These are phyloP conservation scores for Cettia cetti DNA, from an alignment of 2,113 vertebrate species.

Conservation along the genomic window DNA sequence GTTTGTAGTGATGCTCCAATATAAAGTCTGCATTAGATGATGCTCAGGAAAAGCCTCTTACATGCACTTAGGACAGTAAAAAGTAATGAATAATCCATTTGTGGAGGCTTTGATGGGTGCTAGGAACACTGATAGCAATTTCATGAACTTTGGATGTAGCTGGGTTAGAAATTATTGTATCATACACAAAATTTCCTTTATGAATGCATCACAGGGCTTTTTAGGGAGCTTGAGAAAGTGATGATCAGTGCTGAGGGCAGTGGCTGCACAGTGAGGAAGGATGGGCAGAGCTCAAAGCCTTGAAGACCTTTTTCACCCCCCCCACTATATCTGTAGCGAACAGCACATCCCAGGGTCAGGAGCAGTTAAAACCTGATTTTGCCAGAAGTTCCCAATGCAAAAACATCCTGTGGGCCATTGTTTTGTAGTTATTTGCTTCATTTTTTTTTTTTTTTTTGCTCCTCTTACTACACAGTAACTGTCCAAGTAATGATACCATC, in stretches of 20 bases:
- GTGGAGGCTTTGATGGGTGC: not conserved
- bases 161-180: not conserved
- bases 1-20: not conserved
- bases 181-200: not conserved
- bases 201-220: not conserved
- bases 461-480: not conserved
- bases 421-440: not conserved
- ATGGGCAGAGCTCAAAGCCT: not conserved
- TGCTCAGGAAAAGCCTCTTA: not conserved
- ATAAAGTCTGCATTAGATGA: not conserved
- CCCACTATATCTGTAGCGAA: not conserved
- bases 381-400: not conserved
- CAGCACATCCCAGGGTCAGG: not conserved
- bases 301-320: not conserved
- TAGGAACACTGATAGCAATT: not conserved
- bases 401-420: not conserved
- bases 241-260: not conserved
- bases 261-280: not conserved
- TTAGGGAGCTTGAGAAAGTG: not conserved
- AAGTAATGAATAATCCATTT: not conserved
- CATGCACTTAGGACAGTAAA: not conserved
- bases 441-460: slow-evolving; percentile 8
- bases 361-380: not conserved
- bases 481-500: slow-evolving; percentile 23
- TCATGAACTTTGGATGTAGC: not conserved